phyloP scores from a whole-genome alignment of 1,140 invertebrate species.

The Hormaphis cornu region DNA sequence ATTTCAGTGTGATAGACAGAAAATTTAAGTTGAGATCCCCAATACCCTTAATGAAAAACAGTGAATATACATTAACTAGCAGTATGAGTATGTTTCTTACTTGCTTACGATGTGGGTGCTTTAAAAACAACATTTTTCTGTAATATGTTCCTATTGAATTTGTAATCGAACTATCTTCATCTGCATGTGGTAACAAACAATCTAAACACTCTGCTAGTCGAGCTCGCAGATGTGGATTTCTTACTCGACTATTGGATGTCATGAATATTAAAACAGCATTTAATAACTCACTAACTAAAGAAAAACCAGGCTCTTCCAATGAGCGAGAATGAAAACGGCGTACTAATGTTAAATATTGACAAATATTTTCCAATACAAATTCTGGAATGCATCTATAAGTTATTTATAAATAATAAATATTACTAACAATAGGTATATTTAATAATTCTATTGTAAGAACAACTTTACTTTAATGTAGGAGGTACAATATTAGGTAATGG shows the following conservation, averaged over 20 bases:
- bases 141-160: slow-evolving; percentile 50
- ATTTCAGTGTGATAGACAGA: slow-evolving; percentile 3
- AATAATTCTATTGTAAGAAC: slow-evolving; percentile 58
- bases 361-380: slow-evolving; percentile 79
- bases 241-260: slow-evolving; percentile 54
- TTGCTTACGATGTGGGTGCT: slow-evolving; percentile 33
- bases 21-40: neutral
- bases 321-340: slow-evolving; percentile 52
- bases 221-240: slow-evolving; percentile 88
- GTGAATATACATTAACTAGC: no score
- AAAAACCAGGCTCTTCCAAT: slow-evolving; percentile 52
- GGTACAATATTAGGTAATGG: slow-evolving; percentile 55
- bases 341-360: slow-evolving; percentile 66
- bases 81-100: no score
- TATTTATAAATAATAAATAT: slow-evolving; percentile 15
- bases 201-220: slow-evolving; percentile 81
- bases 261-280: slow-evolving; percentile 58
- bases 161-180: slow-evolving; percentile 46
- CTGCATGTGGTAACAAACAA: slow-evolving; percentile 61
- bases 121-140: slow-evolving; percentile 30
- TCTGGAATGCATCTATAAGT: slow-evolving; percentile 70
- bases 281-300: slow-evolving; percentile 60
- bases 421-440: slow-evolving; percentile 40
- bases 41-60: no score
- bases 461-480: slow-evolving; percentile 54